phyloP scores from a whole-genome alignment of 2,113 vertebrate genomes.

The Pomatorhinus ruficollis region DNA sequence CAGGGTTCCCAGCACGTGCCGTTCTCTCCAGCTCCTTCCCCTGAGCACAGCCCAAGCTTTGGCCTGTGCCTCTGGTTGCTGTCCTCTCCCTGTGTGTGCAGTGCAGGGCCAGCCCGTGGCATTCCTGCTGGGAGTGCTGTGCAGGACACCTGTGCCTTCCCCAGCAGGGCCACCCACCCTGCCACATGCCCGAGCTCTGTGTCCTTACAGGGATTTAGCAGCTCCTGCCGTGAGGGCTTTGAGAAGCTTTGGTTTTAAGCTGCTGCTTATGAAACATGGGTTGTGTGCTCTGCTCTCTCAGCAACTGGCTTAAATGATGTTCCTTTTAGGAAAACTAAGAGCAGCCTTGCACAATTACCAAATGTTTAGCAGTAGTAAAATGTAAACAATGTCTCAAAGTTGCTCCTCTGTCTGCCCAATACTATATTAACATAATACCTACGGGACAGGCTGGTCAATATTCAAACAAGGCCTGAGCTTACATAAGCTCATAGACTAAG shows the following conservation, averaged over 20 bases:
- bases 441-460: background rate
- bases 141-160: background rate
- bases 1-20: fast-evolving
- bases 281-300: background rate
- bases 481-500: background rate
- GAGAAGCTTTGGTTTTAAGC: slow-evolving; percentile 30
- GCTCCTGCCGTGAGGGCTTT: background rate
- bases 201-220: background rate
- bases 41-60: background rate
- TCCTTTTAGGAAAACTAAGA: background rate
- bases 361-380: background rate
- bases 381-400: background rate
- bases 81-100: background rate
- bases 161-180: background rate
- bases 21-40: background rate
- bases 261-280: background rate
- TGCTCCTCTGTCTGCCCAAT: background rate
- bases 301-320: background rate
- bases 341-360: background rate
- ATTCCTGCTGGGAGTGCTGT: background rate
- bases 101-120: background rate
- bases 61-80: background rate
- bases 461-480: background rate
- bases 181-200: background rate
- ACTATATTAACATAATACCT: background rate